Conservation (phyloP, 2,888 invertebrate species). For the Nineta flava region DNA sequence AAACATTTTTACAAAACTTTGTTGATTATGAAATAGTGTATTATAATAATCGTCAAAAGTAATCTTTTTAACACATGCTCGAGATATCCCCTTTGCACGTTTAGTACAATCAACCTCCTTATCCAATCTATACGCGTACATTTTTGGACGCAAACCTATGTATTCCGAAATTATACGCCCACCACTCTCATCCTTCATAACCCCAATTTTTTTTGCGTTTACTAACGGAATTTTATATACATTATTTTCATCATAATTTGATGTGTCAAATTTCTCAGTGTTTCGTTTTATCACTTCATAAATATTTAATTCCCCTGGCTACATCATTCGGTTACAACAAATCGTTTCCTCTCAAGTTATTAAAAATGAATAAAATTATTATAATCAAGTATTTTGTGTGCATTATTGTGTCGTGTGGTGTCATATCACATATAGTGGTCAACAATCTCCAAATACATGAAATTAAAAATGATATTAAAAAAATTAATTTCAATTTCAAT, state of each 20-base stretch:
- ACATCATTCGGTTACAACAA: too few species aligned
- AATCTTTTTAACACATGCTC: conserved; percentile 6
- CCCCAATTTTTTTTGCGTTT: conserved; percentile 17
- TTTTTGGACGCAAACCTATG: conserved; percentile 17
- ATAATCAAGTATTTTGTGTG: too few species aligned
- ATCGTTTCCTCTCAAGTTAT: too few species aligned
- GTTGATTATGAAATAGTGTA: conserved; percentile 6
- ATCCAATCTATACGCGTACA: conserved; percentile 15
- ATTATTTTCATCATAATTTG: conserved; percentile 17
- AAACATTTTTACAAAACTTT: conserved; percentile 4
- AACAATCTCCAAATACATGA: too few species aligned
- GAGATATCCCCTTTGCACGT: conserved; percentile 8
- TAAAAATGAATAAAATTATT: too few species aligned
- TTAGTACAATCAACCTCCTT: conserved; percentile 1
- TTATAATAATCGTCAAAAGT: conserved; percentile 9
- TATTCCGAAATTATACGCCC: conserved; percentile 15
- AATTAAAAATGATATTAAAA: too few species aligned
- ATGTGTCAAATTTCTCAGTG: conserved; percentile 8
- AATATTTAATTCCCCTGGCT: neutral
- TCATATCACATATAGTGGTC: too few species aligned
- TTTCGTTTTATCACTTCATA: neutral
- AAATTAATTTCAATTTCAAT: too few species aligned
- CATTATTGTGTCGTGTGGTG: too few species aligned
- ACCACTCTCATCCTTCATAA: conserved; percentile 17
- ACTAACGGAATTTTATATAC: conserved; percentile 14